Percentiles rank a stretch among this genome's conserved stretches.
These are phyloP conservation scores for Dryocosmus kuriphilus DNA, from an alignment of 2,888 invertebrate species.

Conservation along the genomic window DNA sequence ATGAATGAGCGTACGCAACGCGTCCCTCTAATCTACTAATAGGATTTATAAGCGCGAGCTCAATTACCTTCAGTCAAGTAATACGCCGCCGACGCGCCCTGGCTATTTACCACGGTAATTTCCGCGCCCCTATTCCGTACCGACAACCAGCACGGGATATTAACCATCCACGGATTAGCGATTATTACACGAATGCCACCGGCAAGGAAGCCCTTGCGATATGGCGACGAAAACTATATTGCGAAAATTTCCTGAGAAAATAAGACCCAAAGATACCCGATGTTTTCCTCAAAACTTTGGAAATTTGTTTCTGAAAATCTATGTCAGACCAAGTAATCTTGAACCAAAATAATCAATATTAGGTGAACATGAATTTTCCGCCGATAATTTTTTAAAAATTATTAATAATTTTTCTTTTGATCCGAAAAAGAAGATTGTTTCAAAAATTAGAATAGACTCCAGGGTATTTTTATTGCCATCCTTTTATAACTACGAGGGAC, in stretches of 20 bases:
- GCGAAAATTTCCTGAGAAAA: not conserved
- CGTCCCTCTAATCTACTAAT: constrained; percentile 75
- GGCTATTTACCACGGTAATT: constrained; percentile 69
- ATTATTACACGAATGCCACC: constrained; percentile 53
- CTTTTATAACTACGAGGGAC: no score
- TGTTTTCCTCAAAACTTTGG: not conserved
- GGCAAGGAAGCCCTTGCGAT: constrained; percentile 21
- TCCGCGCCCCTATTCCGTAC: constrained; percentile 55
- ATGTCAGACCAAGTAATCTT: not conserved
- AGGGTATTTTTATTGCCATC: no score
- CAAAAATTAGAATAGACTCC: no score
- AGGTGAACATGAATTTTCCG: no score
- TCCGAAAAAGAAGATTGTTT: no score
- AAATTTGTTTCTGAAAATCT: not conserved
- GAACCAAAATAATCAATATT: no score
- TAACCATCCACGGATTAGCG: constrained; percentile 62
- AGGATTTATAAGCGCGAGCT: constrained; percentile 76
- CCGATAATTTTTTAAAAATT: no score
- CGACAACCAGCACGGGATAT: constrained; percentile 58
- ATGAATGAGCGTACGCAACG: constrained; percentile 54
- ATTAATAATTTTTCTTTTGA: no score
- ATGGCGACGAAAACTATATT: not conserved
- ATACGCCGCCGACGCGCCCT: constrained; percentile 63
- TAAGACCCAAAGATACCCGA: not conserved
- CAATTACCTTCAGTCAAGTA: constrained; percentile 75